Evolutionary conservation across 2,888 invertebrate species (phyloP), one percentile per base, ranked within the genome.

Genomic region (Eupithecia subfuscata): DNA sequence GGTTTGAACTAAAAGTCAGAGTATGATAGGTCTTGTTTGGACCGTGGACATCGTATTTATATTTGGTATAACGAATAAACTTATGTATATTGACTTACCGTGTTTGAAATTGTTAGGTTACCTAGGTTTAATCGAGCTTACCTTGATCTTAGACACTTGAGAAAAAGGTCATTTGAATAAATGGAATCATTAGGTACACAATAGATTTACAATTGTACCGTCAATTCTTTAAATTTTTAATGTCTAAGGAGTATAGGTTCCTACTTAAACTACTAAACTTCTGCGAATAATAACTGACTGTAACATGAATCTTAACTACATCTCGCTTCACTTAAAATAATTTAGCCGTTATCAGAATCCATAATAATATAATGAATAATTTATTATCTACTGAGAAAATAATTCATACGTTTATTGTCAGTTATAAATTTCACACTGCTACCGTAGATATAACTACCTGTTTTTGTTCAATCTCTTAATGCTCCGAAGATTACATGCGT

Each of bases 361-460:
- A 22, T 68, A 68, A 43, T 43, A 43, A 43, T 68, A 67, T 6
- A 37, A 67, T 67, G 65, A 63, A 82, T 82, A 80, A 80, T 81
- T 81, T 80, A 81, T 77, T 76, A 79, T 80, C 75, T 75, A 74
- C 75, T 65, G 74, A 80, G 80, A 82, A 79, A 82, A 81, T 81
- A 81, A 81, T 79, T 81, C 82, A 83, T 78, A 75, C 64, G 76
- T 77, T 79, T 78, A 78, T 76, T 74, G 74, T 70, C 63, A 69
- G 75, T 69, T 43, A 70, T 79, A 77, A 74, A 78, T 69, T 77
- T 77, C 70, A 43, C 68, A 69, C 65, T 64, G 65, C 74, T 69
- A 71, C 71, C 70, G 69, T 71, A 64, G 56, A 68, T 60, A 60
- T 60, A 60, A 60, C 25, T 25, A 25, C 25, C 30, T 18, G 69